phyloP scores from a whole-genome alignment of 1,140 invertebrate genomes.

The Telenomus remus region DNA sequence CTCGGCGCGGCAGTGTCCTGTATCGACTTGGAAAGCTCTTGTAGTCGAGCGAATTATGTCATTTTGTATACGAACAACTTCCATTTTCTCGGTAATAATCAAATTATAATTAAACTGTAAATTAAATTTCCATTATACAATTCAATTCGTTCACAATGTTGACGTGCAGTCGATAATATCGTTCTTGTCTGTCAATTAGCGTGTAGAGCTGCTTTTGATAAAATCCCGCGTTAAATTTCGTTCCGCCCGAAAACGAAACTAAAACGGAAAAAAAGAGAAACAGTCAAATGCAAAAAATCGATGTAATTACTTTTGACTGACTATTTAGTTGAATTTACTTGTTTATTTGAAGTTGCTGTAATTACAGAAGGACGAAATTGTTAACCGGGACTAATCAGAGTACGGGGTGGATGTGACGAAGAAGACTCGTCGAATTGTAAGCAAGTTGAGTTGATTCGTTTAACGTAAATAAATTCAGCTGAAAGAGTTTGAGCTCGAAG shows the following conservation, averaged over 20 bases:
- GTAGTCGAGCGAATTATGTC: constrained; percentile 53
- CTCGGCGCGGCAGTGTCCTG: constrained; percentile 37
- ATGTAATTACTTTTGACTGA: too few species aligned
- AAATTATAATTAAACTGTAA: constrained; percentile 54
- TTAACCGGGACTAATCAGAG: constrained; percentile 10
- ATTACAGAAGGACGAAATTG: too few species aligned
- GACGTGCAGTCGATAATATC: constrained; percentile 8
- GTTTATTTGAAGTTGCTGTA: too few species aligned
- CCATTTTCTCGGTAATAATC: constrained; percentile 55
- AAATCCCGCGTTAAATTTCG: too few species aligned
- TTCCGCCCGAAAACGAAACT: too few species aligned
- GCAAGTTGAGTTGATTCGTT: constrained; percentile 57
- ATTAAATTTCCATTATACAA: constrained; percentile 48
- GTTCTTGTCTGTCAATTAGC: background rate
- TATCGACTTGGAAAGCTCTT: constrained; percentile 50
- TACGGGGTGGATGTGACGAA: constrained; percentile 34
- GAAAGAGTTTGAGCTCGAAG: constrained; percentile 59
- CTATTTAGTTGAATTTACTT: too few species aligned
- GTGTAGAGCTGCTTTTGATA: too few species aligned
- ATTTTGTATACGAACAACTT: constrained; percentile 56
- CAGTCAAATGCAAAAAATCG: too few species aligned
- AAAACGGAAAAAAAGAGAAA: too few species aligned
- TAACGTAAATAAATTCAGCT: constrained; percentile 57
- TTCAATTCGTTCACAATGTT: constrained; percentile 31
- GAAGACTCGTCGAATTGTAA: constrained; percentile 57